Conservation (phyloP, 2,113 vertebrate species). For the Gila orcuttii region DNA sequence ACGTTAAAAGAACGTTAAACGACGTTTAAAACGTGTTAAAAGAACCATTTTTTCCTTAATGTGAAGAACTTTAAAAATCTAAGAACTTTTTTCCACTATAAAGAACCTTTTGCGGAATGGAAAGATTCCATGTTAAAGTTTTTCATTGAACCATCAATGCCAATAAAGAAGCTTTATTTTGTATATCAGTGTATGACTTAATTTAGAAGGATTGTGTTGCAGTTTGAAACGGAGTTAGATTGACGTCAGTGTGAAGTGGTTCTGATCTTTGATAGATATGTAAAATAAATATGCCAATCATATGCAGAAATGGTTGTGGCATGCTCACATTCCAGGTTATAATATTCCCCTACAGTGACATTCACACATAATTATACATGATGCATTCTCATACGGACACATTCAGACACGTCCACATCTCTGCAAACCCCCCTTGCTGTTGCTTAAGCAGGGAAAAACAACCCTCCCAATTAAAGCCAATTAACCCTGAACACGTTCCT, state of each 20-base stretch:
- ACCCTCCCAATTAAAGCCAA: conserved; percentile 62
- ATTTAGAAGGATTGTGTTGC: neutral
- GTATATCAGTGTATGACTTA: neutral
- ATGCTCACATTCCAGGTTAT: conserved; percentile 35
- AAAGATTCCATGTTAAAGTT: neutral
- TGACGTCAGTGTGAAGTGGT: neutral
- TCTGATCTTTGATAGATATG: conserved; percentile 31
- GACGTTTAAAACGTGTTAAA: too few relatives aligned
- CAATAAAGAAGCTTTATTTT: neutral
- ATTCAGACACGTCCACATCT: conserved; percentile 30
- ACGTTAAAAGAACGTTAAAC: too few relatives aligned
- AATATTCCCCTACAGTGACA: conserved; percentile 39
- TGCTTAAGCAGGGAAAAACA: conserved; percentile 68
- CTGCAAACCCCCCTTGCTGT: conserved; percentile 9
- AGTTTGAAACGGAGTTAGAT: neutral
- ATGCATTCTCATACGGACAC: conserved; percentile 36
- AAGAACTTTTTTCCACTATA: neutral
- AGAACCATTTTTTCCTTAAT: too few relatives aligned
- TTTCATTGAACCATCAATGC: neutral
- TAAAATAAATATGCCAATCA: conserved; percentile 54
- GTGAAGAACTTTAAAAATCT: too few relatives aligned
- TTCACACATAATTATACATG: conserved; percentile 32
- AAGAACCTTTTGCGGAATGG: neutral
- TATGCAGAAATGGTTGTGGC: conserved; percentile 35
- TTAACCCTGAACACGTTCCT: conserved; percentile 57